These are phyloP conservation scores for Bhutanitis thaidina DNA, from an alignment of 2,888 invertebrate genomes.

Conservation along the genomic window DNA sequence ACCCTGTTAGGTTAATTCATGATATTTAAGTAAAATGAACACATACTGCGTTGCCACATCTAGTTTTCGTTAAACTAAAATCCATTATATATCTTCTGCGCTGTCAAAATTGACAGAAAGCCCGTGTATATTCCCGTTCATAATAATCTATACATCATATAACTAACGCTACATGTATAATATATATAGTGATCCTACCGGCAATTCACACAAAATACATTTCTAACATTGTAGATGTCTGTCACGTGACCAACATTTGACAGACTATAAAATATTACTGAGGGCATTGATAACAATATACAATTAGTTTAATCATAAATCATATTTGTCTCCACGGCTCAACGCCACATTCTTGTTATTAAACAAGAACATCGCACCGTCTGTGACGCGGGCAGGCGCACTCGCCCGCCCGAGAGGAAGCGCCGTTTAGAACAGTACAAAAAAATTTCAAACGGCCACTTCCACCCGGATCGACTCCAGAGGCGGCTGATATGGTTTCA, in stretches of 20 bases:
- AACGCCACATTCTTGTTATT: too few species aligned
- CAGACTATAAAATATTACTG: constrained; percentile 8
- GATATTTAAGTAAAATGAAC: constrained; percentile 15
- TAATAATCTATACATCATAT: background rate
- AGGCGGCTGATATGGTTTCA: too few species aligned
- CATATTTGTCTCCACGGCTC: too few species aligned
- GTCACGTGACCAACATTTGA: constrained; percentile 3
- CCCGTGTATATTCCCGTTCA: background rate
- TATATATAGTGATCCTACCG: constrained; percentile 1
- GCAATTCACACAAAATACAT: constrained; percentile 17
- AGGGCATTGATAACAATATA: background rate
- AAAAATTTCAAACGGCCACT: too few species aligned
- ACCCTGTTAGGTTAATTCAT: constrained; percentile 16
- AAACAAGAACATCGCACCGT: too few species aligned
- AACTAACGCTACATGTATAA: constrained; percentile 7
- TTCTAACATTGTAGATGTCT: constrained; percentile 13
- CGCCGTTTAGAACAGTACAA: too few species aligned
- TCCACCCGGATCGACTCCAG: too few species aligned
- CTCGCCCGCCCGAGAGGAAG: too few species aligned
- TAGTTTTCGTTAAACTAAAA: background rate
- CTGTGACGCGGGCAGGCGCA: too few species aligned
- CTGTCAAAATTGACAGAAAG: constrained; percentile 11
- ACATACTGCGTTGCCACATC: too few species aligned
- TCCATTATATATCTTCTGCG: background rate
- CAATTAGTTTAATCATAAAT: background rate